Evolutionary conservation across 2,113 vertebrate species (phyloP).

Genomic region (Grus americana): DNA sequence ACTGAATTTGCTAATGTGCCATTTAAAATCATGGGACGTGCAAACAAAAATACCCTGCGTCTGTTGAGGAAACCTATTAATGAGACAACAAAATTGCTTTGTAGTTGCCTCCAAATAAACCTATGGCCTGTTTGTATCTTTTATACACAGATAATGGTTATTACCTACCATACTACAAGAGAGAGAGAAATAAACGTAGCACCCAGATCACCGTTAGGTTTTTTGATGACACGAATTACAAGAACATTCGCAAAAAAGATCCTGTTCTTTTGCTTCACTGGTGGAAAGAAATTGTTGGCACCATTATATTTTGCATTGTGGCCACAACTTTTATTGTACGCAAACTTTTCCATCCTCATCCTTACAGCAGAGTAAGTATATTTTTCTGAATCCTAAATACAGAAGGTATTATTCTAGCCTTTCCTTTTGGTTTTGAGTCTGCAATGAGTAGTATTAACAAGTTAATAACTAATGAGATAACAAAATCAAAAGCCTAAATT

Average conservation of each 20-base stretch:
- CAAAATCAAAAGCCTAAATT: not conserved
- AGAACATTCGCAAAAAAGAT: slow-evolving; percentile 85
- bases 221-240: slow-evolving; percentile 66
- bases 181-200: slow-evolving; percentile 85
- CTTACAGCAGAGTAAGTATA: slow-evolving; percentile 79
- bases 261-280: slow-evolving; percentile 92
- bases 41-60: not conserved
- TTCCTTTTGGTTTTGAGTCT: not conserved
- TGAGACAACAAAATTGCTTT: not conserved
- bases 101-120: not conserved
- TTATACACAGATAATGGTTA: slow-evolving; percentile 89
- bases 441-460: not conserved
- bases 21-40: not conserved
- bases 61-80: not conserved
- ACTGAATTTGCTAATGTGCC: not conserved
- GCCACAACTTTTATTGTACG: slow-evolving; percentile 94
- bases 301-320: slow-evolving; percentile 93
- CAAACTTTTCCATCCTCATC: slow-evolving; percentile 91
- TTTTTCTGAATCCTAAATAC: not conserved
- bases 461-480: not conserved
- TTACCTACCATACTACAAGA: slow-evolving; percentile 89
- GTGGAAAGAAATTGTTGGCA: slow-evolving; percentile 98
- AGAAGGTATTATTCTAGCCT: not conserved
- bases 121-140: not conserved
- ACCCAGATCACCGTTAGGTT: slow-evolving; percentile 84